Evolutionary conservation across 2,797 vertebrate genomes (phyloP).

Genomic region (Botia kubotai): DNA sequence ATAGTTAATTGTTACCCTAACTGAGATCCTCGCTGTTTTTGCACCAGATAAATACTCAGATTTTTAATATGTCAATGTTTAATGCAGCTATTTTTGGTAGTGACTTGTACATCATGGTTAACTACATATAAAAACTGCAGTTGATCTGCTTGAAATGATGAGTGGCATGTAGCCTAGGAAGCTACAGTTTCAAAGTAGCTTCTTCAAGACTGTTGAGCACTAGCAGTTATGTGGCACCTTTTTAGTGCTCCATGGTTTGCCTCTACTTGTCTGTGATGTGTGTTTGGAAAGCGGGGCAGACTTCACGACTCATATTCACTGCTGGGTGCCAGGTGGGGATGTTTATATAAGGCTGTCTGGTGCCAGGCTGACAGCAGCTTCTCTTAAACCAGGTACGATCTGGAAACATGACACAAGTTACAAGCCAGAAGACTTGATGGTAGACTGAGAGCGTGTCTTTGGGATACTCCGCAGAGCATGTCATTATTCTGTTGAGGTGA

Average conservation of each 20-base stretch:
- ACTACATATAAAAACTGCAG: too few relatives aligned
- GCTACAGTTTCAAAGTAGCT: not conserved
- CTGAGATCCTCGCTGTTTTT: too few relatives aligned
- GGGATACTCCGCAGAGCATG: slow-evolving; percentile 1
- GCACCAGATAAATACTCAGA: too few relatives aligned
- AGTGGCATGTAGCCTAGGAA: not conserved
- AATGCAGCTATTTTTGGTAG: too few relatives aligned
- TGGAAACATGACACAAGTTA: slow-evolving; percentile 39
- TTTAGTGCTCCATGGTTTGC: slow-evolving; percentile 37
- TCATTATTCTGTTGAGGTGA: slow-evolving; percentile 23
- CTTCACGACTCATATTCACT: slow-evolving; percentile 57
- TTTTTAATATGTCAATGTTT: too few relatives aligned
- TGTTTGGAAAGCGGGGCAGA: slow-evolving; percentile 53
- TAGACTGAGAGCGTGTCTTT: slow-evolving; percentile 18
- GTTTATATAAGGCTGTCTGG: slow-evolving; percentile 53
- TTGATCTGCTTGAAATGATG: not conserved
- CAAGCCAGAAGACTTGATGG: slow-evolving; percentile 27
- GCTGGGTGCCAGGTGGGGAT: slow-evolving; percentile 57
- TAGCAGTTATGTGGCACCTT: slow-evolving; percentile 36
- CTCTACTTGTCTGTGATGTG: slow-evolving; percentile 48
- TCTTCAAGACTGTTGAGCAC: slow-evolving; percentile 19
- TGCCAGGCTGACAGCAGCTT: slow-evolving; percentile 53
- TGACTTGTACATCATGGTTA: too few relatives aligned
- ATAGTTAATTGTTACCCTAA: too few relatives aligned
- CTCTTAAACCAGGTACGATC: slow-evolving; percentile 46